Conservation (phyloP, 2,888 invertebrate species). For the Fragum whitleyi region DNA sequence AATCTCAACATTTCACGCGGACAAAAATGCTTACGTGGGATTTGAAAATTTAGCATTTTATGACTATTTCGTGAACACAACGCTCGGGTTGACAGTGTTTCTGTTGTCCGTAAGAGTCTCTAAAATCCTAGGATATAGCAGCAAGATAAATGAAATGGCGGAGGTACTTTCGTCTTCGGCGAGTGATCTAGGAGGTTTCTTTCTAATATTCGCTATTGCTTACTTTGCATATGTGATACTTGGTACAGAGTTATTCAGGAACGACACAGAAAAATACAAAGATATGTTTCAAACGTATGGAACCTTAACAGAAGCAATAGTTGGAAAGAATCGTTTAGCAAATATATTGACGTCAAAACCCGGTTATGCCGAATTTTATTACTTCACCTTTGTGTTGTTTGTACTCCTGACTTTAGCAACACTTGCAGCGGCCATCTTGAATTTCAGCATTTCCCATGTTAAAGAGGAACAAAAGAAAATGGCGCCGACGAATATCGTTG, state of each 20-base stretch:
- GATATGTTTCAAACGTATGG: conserved; percentile 82
- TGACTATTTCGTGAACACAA: conserved; percentile 81
- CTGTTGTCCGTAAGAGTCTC: conserved; percentile 71
- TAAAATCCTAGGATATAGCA: conserved; percentile 86
- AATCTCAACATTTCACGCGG: conserved; percentile 60
- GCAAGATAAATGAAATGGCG: conserved; percentile 85
- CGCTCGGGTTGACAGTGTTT: conserved; percentile 71
- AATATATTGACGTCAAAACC: conserved; percentile 66
- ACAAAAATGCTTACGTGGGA: conserved; percentile 77
- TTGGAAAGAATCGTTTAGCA: conserved; percentile 73
- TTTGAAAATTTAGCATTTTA: conserved; percentile 82
- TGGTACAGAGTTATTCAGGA: conserved; percentile 82
- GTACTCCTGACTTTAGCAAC: conserved; percentile 75
- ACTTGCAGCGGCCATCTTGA: conserved; percentile 76
- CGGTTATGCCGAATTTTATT: conserved; percentile 73
- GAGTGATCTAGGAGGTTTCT: conserved; percentile 84
- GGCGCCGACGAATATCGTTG: conserved; percentile 56
- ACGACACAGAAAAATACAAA: conserved; percentile 77
- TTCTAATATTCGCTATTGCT: conserved; percentile 84
- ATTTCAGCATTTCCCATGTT: conserved; percentile 71
- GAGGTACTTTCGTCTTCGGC: conserved; percentile 84
- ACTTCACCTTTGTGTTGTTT: conserved; percentile 73
- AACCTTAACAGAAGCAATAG: conserved; percentile 82
- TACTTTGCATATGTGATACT: conserved; percentile 80
- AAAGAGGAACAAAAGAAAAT: conserved; percentile 53